phyloP scores from a whole-genome alignment of 2,113 vertebrate species.

The Daphoenositta chrysoptera region DNA sequence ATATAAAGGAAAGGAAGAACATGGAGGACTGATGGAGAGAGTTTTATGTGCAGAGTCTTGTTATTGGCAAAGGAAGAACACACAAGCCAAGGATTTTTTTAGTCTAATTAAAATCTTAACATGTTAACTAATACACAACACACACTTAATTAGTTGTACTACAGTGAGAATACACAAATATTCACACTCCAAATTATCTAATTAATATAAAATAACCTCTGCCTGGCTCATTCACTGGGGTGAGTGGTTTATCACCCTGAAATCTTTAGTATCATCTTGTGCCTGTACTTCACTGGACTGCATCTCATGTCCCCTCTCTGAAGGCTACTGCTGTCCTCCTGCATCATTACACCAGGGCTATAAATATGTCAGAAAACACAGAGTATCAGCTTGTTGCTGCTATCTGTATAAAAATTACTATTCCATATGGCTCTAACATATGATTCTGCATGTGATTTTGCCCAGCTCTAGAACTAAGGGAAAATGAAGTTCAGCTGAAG shows the following conservation, averaged over 20 bases:
- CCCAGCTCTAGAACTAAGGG: background rate
- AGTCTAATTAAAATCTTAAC: background rate
- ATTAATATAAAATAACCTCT: background rate
- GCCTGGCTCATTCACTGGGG: fast-evolving
- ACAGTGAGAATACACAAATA: background rate
- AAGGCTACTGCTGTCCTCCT: background rate
- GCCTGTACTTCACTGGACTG: background rate
- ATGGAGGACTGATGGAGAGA: background rate
- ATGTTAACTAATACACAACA: background rate
- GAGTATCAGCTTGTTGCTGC: background rate
- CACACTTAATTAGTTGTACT: background rate
- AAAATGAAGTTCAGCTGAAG: background rate
- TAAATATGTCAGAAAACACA: background rate
- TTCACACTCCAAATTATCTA: background rate
- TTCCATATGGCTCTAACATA: background rate
- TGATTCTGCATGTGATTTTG: background rate
- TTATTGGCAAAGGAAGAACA: background rate
- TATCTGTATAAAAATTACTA: background rate
- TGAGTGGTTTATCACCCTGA: background rate
- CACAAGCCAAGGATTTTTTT: background rate
- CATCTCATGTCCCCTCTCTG: background rate
- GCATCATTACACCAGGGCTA: background rate
- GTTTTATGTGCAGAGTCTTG: background rate
- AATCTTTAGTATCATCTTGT: background rate
- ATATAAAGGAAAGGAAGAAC: background rate